Percentiles rank a stretch among this genome's conserved stretches.
Evolutionary conservation across 1,140 invertebrate genomes (phyloP).

Genomic region (Zophobas morio): DNA sequence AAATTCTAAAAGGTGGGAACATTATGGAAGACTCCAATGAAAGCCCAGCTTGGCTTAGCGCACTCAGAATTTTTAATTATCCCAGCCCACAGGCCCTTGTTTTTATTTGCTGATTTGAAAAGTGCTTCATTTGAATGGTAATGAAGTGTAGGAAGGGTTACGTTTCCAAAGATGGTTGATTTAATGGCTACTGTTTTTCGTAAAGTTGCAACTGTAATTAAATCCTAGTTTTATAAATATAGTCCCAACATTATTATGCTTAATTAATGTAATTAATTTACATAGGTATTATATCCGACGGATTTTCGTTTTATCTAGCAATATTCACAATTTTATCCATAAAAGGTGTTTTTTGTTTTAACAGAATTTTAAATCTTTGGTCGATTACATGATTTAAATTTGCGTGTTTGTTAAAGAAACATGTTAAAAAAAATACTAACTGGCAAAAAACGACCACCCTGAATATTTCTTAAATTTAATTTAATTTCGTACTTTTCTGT

Average conservation of each 20-base stretch:
- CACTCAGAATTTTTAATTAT: conserved; percentile 66
- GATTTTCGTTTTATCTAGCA: too few relatives aligned
- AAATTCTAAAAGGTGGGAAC: not conserved
- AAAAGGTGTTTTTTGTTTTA: not conserved
- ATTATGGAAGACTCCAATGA: conserved; percentile 51
- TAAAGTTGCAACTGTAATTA: too few relatives aligned
- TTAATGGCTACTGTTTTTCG: not conserved
- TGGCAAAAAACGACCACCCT: too few relatives aligned
- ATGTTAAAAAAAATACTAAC: too few relatives aligned
- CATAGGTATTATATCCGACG: not conserved
- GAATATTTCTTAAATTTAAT: too few relatives aligned
- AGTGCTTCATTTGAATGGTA: conserved; percentile 59
- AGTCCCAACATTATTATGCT: too few relatives aligned
- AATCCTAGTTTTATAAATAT: too few relatives aligned
- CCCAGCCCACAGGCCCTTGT: conserved; percentile 65
- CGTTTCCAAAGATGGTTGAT: conserved; percentile 52
- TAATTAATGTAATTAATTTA: not conserved
- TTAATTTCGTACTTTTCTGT: too few relatives aligned
- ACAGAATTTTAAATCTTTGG: too few relatives aligned
- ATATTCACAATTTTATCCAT: not conserved
- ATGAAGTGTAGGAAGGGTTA: conserved; percentile 45
- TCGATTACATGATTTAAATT: too few relatives aligned
- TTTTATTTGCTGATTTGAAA: conserved; percentile 63
- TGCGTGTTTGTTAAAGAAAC: too few relatives aligned
- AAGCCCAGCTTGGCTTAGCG: conserved; percentile 55